A percentile compares a stretch with the other conserved stretches of the same genome.
Conservation (phyloP, 1,140 invertebrate genomes). For the Littorina saxatilis region DNA sequence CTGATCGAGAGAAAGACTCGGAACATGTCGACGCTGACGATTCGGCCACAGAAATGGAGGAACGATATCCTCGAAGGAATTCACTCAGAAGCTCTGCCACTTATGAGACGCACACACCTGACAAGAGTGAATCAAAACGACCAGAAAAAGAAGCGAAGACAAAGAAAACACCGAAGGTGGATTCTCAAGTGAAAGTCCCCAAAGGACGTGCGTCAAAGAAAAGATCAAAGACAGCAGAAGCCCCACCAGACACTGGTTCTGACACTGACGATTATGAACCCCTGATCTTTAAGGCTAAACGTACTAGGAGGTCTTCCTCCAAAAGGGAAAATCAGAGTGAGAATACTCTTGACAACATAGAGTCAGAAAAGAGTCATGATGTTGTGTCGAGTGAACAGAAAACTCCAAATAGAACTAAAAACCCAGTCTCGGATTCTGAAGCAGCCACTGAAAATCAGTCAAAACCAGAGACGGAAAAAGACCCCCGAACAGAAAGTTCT, state of each 20-base stretch:
- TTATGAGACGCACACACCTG: too few relatives aligned
- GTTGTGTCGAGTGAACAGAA: too few relatives aligned
- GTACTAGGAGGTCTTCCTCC: not conserved
- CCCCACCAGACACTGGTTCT: not conserved
- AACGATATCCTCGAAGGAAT: not conserved
- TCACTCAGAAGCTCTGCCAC: too few relatives aligned
- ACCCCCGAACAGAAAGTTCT: not conserved
- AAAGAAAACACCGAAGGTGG: too few relatives aligned
- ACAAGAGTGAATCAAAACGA: too few relatives aligned
- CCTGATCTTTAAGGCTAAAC: not conserved
- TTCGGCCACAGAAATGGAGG: not conserved
- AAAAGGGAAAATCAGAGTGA: too few relatives aligned
- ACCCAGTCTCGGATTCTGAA: not conserved
- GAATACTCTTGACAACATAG: too few relatives aligned
- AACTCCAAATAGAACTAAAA: not conserved
- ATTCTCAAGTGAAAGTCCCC: not conserved
- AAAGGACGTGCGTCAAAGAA: too few relatives aligned
- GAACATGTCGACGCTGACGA: not conserved
- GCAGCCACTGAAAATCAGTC: not conserved
- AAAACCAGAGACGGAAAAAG: not conserved
- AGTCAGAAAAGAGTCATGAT: too few relatives aligned
- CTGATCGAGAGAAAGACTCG: not conserved
- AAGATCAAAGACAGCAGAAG: too few relatives aligned
- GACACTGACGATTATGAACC: constrained; percentile 12
- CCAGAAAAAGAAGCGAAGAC: too few relatives aligned